Conservation (phyloP, 2,113 vertebrate species). For the Petromus typicus region DNA sequence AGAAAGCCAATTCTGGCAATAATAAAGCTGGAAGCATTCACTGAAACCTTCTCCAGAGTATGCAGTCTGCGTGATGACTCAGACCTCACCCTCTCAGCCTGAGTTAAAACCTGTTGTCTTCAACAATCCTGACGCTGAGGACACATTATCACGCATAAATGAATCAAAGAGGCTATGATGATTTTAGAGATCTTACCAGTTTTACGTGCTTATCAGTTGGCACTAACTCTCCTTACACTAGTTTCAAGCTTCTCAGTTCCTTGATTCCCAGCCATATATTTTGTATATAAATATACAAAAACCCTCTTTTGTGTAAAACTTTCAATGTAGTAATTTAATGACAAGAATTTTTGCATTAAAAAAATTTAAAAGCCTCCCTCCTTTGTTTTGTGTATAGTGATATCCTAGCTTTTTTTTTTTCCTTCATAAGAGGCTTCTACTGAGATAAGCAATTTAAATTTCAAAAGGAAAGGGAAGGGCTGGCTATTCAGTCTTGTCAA, state of each 20-base stretch:
- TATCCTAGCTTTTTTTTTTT: conserved; percentile 10
- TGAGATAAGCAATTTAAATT: neutral
- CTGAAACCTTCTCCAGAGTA: too few species aligned
- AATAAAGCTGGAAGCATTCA: too few species aligned
- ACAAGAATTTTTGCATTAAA: neutral
- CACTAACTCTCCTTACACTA: conserved; percentile 31
- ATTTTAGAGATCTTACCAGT: conserved; percentile 19
- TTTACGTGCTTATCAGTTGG: neutral
- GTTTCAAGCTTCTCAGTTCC: conserved; percentile 16
- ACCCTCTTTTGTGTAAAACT: conserved; percentile 8
- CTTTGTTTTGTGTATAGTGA: conserved; percentile 30
- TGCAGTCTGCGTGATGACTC: too few species aligned
- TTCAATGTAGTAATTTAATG: neutral
- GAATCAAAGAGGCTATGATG: neutral
- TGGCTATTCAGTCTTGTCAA: neutral
- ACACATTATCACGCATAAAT: neutral
- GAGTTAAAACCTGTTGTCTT: too few species aligned
- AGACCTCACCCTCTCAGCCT: too few species aligned
- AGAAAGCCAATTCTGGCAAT: too few species aligned
- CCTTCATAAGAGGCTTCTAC: conserved; percentile 5
- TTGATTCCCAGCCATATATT: neutral
- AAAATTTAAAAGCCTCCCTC: neutral
- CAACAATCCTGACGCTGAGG: too few species aligned
- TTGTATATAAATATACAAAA: neutral
- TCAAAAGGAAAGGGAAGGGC: neutral